Conservation (phyloP, 2,888 invertebrate species). For the Lamellibrachia satsuma region DNA sequence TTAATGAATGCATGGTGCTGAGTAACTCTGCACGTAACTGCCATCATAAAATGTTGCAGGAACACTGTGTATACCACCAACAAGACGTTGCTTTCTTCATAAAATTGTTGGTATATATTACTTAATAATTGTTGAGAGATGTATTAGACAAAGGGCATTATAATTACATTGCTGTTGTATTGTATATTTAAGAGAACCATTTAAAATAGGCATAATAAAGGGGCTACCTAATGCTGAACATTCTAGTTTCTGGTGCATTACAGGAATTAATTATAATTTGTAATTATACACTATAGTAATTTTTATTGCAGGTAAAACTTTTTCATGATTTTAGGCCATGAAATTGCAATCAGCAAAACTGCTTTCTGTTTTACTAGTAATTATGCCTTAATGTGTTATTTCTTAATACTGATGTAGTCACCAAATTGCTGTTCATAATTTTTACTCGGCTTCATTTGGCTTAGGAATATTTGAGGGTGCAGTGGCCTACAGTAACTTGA, state of each 20-base stretch:
- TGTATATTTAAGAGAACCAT: not conserved
- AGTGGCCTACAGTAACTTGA: not conserved
- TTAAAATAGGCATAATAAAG: conserved; percentile 11
- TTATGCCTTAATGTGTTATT: too few relatives aligned
- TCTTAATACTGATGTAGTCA: too few relatives aligned
- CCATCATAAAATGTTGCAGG: not conserved
- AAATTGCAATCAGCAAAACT: not conserved
- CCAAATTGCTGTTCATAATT: not conserved
- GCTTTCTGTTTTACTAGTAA: not conserved
- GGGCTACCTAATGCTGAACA: not conserved
- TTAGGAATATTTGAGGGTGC: not conserved
- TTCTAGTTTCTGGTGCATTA: not conserved
- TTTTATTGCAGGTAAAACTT: not conserved
- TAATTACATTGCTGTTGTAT: conserved; percentile 7
- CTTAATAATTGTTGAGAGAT: not conserved
- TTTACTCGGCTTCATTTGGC: not conserved
- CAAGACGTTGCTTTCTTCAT: too few relatives aligned
- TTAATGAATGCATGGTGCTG: not conserved
- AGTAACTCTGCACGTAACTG: not conserved
- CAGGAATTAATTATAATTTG: not conserved
- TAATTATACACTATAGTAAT: not conserved
- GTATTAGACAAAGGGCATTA: not conserved
- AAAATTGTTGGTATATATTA: not conserved
- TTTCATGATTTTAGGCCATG: not conserved
- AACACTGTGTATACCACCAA: not conserved